phyloP scores from a whole-genome alignment of 2,113 vertebrate species.

The Myxocyprinus asiaticus region DNA sequence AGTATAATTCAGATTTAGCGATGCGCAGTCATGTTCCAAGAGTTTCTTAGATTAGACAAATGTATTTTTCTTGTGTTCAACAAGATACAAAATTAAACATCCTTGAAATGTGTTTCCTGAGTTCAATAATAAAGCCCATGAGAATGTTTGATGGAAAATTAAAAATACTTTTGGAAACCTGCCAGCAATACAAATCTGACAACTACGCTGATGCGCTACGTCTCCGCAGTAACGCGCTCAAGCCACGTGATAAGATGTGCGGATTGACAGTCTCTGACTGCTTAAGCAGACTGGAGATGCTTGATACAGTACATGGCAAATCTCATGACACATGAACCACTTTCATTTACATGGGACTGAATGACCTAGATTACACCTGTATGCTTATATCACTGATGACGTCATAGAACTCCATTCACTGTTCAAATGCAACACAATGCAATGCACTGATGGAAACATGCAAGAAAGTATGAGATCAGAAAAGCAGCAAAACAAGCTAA shows the following conservation, averaged over 20 bases:
- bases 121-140: not conserved
- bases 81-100: too few species aligned
- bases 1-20: not conserved
- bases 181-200: too few species aligned
- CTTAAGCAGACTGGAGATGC: not conserved
- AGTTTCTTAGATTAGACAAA: too few species aligned
- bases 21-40: not conserved
- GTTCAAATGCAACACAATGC: not conserved
- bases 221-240: too few species aligned
- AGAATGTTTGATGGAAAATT: not conserved
- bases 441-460: too few species aligned
- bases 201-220: too few species aligned
- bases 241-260: too few species aligned
- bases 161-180: too few species aligned
- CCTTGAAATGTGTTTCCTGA: too few species aligned
- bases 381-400: constrained; percentile 47
- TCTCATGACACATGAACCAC: constrained; percentile 64
- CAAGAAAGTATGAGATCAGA: not conserved
- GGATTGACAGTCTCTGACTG: not conserved
- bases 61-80: too few species aligned
- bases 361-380: constrained; percentile 63
- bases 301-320: constrained; percentile 9
- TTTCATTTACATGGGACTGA: constrained; percentile 59
- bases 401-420: constrained; percentile 29
- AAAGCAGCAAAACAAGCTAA: not conserved